Evolutionary conservation across 2,888 invertebrate species (phyloP), one percentile per base, ranked within the genome.

Genomic region (Hipparchia sbordonii): DNA sequence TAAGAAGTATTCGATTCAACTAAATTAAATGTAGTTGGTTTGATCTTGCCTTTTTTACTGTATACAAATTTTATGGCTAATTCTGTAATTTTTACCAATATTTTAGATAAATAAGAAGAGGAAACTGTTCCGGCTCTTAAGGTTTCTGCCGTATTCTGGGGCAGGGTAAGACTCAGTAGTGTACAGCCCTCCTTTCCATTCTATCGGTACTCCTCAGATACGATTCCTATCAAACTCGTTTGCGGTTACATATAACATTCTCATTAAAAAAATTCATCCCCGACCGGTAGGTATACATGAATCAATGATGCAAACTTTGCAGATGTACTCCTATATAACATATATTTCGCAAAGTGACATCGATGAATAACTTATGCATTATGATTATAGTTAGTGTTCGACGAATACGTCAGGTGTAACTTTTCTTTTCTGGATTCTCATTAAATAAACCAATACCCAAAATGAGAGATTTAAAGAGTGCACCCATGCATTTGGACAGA

Each of bases 401-500:
- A 60, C 33, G 33, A 60, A 60, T 60, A 39, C 2, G 5, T 12
- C 1, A 9, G 33, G 10, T 33, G 13, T 48, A 48, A 48, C 8
- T 45, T 33, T 52, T 54, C 6, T 45, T 13, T 54, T 46, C 46
- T 33, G 10, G n/a, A 6, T 51, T 68, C 12, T 39, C 6, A 67
- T 46, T 59, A 63, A 13, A 23, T 54, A 51, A 56, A 67, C 69
- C 67, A 68, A 67, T 73, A 65, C 71, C 72, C 71, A 72, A 71
- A 70, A 69, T 67, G 54, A 68, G 65, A 60, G 6, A 52, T 60
- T 59, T 12, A 46, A 48, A 68, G 54, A 61, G 73, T 74, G 70
- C 66, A 71, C 52, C 56, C 70, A 74, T 76, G 76, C 76, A 70
- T 67, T 48, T 70, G 59, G 54, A 59, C 46, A 72, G 68, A 46